Percentiles rank a stretch among this genome's conserved stretches.
Conservation (phyloP, 2,797 vertebrate species). For the Australoheros facetus region DNA sequence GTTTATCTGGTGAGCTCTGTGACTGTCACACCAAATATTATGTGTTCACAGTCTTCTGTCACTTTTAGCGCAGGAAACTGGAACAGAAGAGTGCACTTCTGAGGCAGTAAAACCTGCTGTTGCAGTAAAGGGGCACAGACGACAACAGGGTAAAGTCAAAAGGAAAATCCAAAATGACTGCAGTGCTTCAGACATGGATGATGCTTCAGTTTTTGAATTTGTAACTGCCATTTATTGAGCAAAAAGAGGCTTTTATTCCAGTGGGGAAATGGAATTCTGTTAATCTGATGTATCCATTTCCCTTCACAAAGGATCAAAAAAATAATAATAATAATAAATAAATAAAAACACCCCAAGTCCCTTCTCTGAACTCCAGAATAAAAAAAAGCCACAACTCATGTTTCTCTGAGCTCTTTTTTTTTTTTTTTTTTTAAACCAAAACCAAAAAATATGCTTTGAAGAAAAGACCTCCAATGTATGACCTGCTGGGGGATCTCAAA, state of each 20-base stretch:
- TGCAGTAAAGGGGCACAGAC: constrained; percentile 9
- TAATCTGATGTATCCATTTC: not conserved
- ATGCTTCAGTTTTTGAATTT: constrained; percentile 25
- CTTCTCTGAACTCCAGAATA: constrained; percentile 13
- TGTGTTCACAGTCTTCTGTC: constrained; percentile 35
- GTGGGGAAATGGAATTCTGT: not conserved
- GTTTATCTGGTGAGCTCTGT: constrained; percentile 32
- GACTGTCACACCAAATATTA: constrained; percentile 34
- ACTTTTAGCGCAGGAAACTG: constrained; percentile 28
- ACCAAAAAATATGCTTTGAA: constrained; percentile 37
- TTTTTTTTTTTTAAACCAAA: constrained; percentile 15
- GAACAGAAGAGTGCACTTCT: constrained; percentile 39
- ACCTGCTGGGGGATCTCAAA: not conserved
- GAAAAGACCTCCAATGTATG: constrained; percentile 24
- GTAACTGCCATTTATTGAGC: constrained; percentile 14
- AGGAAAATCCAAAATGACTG: constrained; percentile 36
- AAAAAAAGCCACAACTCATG: not conserved
- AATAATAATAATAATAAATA: not conserved
- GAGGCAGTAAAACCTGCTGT: constrained; percentile 26
- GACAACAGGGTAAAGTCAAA: constrained; percentile 12
- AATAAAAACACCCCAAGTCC: constrained; percentile 14
- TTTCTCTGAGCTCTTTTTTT: constrained; percentile 22
- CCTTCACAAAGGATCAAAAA: constrained; percentile 8
- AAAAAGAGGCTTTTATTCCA: not conserved
- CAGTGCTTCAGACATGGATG: constrained; percentile 13